These are phyloP conservation scores for Tamias sibiricus DNA, from an alignment of 2,113 vertebrate genomes.

Conservation along the genomic window DNA sequence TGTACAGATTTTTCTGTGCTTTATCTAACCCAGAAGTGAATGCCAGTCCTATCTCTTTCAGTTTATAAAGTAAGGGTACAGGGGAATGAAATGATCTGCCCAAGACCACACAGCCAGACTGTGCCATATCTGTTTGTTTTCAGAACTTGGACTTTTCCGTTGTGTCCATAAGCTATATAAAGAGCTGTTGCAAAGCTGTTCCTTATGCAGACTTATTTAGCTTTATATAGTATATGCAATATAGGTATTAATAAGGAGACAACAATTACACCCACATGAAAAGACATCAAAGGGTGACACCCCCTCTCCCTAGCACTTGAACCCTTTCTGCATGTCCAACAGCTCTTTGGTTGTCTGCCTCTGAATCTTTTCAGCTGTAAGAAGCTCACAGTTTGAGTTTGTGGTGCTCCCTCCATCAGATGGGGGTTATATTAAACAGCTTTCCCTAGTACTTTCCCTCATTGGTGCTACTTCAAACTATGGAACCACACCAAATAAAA, in stretches of 20 bases:
- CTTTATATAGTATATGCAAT: neutral
- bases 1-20: neutral
- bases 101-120: neutral
- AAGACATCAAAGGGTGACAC: neutral
- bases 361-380: neutral
- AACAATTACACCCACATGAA: neutral
- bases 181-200: constrained; percentile 9
- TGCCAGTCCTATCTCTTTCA: neutral
- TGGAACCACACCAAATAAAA: constrained; percentile 39
- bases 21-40: neutral
- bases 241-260: neutral
- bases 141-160: constrained; percentile 19
- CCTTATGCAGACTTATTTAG: neutral
- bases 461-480: neutral
- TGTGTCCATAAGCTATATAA: neutral
- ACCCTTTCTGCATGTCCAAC: neutral
- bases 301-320: neutral
- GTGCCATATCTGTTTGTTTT: neutral
- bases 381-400: neutral
- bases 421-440: neutral
- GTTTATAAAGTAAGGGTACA: constrained; percentile 30
- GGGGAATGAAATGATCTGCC: neutral
- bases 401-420: neutral
- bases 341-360: neutral
- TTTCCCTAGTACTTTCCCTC: neutral